Conservation (phyloP, 1,140 invertebrate genomes). For the Idris sp. region DNA sequence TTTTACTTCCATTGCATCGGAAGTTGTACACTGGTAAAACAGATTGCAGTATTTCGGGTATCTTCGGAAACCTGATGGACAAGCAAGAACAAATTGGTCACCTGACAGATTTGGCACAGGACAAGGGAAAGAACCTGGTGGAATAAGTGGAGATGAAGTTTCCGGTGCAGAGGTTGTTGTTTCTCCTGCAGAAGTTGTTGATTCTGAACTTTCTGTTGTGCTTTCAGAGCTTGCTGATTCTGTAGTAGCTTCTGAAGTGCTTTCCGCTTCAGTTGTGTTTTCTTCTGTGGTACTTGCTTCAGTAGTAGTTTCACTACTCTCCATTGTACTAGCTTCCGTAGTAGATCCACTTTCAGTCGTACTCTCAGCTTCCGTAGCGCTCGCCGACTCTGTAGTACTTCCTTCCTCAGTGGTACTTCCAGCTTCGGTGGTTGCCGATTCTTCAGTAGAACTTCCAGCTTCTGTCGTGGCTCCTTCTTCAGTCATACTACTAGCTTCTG, state of each 20-base stretch:
- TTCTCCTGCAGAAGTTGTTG: slow-evolving; percentile 40
- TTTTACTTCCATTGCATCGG: slow-evolving; percentile 83
- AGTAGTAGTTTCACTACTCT: slow-evolving; percentile 28
- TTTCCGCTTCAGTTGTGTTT: slow-evolving; percentile 17
- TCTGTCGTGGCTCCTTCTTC: slow-evolving; percentile 28
- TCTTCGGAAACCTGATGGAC: slow-evolving; percentile 88
- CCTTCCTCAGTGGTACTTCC: slow-evolving; percentile 5
- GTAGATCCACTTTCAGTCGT: slow-evolving; percentile 13
- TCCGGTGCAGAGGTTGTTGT: slow-evolving; percentile 41
- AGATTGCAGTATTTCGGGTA: slow-evolving; percentile 91
- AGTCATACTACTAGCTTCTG: slow-evolving; percentile 22
- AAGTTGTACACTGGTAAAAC: slow-evolving; percentile 88
- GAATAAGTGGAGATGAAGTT: slow-evolving; percentile 57
- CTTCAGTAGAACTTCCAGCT: slow-evolving; percentile 26
- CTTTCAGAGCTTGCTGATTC: slow-evolving; percentile 12
- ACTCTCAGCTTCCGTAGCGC: slow-evolving; percentile 1
- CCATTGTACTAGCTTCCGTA: slow-evolving; percentile 3
- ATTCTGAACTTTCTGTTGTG: not conserved
- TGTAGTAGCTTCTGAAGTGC: slow-evolving; percentile 10
- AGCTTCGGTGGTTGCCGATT: slow-evolving; percentile 17
- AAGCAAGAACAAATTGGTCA: slow-evolving; percentile 85
- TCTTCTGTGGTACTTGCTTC: slow-evolving; percentile 30
- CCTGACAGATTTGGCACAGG: slow-evolving; percentile 74
- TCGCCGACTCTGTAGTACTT: slow-evolving; percentile 27
- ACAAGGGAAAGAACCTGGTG: slow-evolving; percentile 48